A percentile compares a stretch with the other conserved stretches of the same genome.
Conservation (phyloP, 2,113 vertebrate genomes). For the Chrysemys picta region DNA sequence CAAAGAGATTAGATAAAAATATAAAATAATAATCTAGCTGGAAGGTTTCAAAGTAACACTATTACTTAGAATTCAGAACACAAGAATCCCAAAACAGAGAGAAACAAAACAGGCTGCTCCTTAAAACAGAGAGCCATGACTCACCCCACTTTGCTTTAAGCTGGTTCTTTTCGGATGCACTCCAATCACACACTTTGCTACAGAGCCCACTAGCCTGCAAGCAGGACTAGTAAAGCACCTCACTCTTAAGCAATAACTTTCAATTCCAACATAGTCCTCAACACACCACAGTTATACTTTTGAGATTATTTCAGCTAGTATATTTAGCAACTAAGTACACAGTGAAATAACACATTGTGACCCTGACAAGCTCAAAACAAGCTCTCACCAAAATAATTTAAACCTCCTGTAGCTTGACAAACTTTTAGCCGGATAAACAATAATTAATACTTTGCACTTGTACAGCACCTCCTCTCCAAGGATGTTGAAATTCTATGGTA, state of each 20-base stretch:
- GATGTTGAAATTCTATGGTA: neutral
- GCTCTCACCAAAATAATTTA: slow-evolving; percentile 24
- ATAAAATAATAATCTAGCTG: neutral
- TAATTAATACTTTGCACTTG: neutral
- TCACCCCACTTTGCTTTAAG: no score
- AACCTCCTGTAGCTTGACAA: neutral
- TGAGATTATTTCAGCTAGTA: slow-evolving; percentile 59
- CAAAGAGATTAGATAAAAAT: neutral
- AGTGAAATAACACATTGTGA: slow-evolving; percentile 46
- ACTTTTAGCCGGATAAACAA: slow-evolving; percentile 6
- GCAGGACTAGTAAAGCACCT: no score
- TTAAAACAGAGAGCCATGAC: no score
- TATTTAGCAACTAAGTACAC: neutral
- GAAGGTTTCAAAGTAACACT: neutral
- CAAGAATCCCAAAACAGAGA: neutral
- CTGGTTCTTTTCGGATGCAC: no score
- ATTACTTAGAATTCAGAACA: neutral
- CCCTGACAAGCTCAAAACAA: slow-evolving; percentile 6
- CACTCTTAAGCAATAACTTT: no score
- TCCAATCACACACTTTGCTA: no score
- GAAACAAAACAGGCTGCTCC: no score
- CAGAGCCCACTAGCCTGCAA: no score
- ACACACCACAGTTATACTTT: neutral
- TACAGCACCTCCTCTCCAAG: neutral
- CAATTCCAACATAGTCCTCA: no score